Base-by-base conservation (phyloP, 2,888 invertebrate species). In the Melanostoma mellinum region DNA sequence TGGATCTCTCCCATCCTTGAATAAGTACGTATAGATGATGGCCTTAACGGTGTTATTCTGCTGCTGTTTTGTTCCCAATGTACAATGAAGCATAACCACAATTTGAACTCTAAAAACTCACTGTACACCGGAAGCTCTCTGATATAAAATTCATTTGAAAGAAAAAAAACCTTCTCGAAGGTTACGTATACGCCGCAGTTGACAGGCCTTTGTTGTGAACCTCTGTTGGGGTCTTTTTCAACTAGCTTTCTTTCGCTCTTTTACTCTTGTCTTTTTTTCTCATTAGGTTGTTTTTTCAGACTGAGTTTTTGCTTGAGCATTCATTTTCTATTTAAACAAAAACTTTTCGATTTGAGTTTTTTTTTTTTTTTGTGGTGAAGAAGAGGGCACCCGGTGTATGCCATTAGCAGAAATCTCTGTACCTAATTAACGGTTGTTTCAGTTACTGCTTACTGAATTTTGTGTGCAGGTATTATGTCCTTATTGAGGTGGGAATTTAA, bases 351-450 rank as follows among this genome's bases (percentile, higher is more conserved):
- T 56, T 72, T 33, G 10, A 35, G 0, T 68, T 48, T 50, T 46
- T 60, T 63, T 55, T 56, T 61, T 46, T 33, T 36, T 38, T 3
- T 8, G 30, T 44, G 58, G 10, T 44, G 58, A 63, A 63, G 48
- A 38, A 65, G 44, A 65, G 46, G 56, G 74, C 84, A 74, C 55
- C 79, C 78, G 75, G 74, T 84, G 84, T 79, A 84, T 84, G 84
- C 79, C 84, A 84, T 84, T 78, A 84, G 74, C 84, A 84, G 84
- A 84, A 74, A 79, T 79, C 78, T 46, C 84, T 79, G 84, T 79
- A 84, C 84, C 84, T 84, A 84, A 84, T 84, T 84, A 84, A 84
- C 84, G 84, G 74, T 84, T 78, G 84, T 84, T 84, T 84, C 71
- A 84, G 78, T 79, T 75, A 71, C 84, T 78, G 60, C 78, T 84